phyloP scores from a whole-genome alignment of 2,797 vertebrate species.

The Antrozous pallidus region DNA sequence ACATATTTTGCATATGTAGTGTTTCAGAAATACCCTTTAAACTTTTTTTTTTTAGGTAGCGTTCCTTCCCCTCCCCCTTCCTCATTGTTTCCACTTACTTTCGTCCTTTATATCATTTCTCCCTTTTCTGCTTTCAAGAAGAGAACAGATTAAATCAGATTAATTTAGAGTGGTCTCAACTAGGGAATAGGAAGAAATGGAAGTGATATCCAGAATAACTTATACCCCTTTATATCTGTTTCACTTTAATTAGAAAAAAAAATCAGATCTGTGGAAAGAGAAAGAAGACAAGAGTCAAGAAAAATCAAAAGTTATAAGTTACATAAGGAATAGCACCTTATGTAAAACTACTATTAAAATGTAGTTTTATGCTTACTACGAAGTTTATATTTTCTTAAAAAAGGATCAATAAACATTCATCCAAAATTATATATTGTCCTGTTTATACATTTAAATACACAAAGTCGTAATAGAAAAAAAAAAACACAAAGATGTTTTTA shows the following conservation, averaged over 20 bases:
- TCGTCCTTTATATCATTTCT: neutral
- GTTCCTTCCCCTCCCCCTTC: neutral
- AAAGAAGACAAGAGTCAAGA: constrained; percentile 22
- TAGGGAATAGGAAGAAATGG: neutral
- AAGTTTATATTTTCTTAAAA: constrained; percentile 16
- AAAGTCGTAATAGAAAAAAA: constrained; percentile 14
- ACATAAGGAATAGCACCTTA: neutral
- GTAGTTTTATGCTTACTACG: constrained; percentile 26
- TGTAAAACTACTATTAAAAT: neutral
- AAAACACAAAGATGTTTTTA: constrained; percentile 15
- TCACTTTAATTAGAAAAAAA: constrained; percentile 8
- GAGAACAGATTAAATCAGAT: neutral
- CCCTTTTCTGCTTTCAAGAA: neutral
- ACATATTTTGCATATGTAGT: neutral
- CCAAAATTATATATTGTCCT: neutral
- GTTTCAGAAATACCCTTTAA: neutral
- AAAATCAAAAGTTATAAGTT: constrained; percentile 12
- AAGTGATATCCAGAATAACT: neutral
- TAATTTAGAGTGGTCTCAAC: neutral
- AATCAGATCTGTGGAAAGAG: neutral
- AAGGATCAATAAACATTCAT: constrained; percentile 51
- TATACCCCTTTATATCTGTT: neutral
- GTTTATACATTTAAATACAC: constrained; percentile 16
- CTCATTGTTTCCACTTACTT: too few species aligned
- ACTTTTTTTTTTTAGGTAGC: neutral